A percentile compares a stretch with the other conserved stretches of the same genome.
Evolutionary conservation across 2,888 invertebrate genomes (phyloP).

Genomic region (Himalopsyche kuldschensis): DNA sequence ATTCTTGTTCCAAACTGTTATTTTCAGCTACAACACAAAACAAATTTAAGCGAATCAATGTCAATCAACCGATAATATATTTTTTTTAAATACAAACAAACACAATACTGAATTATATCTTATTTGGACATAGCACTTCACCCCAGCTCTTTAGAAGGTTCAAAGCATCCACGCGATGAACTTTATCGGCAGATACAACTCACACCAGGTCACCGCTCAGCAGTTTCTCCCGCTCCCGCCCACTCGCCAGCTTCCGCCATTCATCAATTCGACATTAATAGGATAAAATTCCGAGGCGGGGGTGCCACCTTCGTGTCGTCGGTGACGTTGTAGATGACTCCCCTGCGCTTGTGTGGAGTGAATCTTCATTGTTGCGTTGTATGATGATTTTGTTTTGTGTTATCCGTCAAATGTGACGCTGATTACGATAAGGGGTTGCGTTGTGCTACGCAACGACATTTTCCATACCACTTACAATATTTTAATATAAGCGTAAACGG

Average conservation of each 20-base stretch:
- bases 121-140: neutral
- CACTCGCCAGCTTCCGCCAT: conserved; percentile 30
- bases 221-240: conserved; percentile 1
- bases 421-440: neutral
- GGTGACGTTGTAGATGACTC: neutral
- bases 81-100: too few species aligned
- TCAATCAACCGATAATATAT: too few species aligned
- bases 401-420: neutral
- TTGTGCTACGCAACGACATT: neutral
- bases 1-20: too few species aligned
- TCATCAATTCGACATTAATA: conserved; percentile 40
- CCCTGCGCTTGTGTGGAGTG: neutral
- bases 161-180: conserved; percentile 13
- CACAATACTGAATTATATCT: too few species aligned
- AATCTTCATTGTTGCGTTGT: conserved; percentile 4
- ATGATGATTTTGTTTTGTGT: neutral
- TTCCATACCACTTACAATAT: neutral
- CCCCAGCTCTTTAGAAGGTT: neutral
- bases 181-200: conserved; percentile 10
- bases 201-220: neutral
- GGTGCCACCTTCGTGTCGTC: neutral
- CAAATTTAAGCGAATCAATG: too few species aligned
- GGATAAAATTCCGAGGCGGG: conserved; percentile 35
- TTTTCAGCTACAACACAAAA: too few species aligned
- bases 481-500: neutral